Base-by-base conservation (phyloP, 2,888 invertebrate species). In the Anthoptus insignis region DNA sequence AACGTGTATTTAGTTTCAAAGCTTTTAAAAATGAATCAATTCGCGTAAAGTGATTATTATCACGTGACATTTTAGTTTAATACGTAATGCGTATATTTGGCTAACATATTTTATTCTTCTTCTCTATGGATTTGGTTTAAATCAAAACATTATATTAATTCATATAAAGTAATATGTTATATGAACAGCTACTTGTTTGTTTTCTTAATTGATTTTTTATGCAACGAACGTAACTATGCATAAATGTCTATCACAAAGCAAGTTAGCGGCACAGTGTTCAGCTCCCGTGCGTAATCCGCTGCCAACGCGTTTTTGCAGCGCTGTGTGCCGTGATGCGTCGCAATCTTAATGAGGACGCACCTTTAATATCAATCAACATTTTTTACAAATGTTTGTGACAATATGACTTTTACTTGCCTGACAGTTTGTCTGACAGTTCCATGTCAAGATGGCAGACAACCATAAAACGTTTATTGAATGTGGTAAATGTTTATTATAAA, bases 381-480 rank as follows among this genome's bases (percentile, higher is more conserved):
- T 56, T 63, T 63, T 61, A 53, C 45, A 9, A 45, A 6, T 34
- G 21, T 21, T 54, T 63, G 37, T 63, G 37, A 49, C 63, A 63
- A 56, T 63, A 63, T 47, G 47, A 47, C 47, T 56, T 45, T 53
- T 45, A 50, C n/a, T 21, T n/a, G 47, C 22, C 47, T 19, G 24
- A 49, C n/a, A n/a, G n/a, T n/a, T n/a, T n/a, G n/a, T n/a, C n/a
- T n/a, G n/a, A n/a, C n/a, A 9, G 42, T 61, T 54, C 53, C 32
- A 54, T 39, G 27, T 14, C 16, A 14, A 45, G n/a, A 27, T 53
- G 22, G 27, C 54, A 61, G 54, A 61, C 47, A 61, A 54, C 54
- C 61, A 61, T 54, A 61, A 34, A 45, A 54, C 54, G 61, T 47
- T 61, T 61, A 47, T 13, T 54, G 54, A 63, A 59, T 56, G 27